Conservation (phyloP, 2,113 vertebrate genomes). For the Centrocercus urophasianus region DNA sequence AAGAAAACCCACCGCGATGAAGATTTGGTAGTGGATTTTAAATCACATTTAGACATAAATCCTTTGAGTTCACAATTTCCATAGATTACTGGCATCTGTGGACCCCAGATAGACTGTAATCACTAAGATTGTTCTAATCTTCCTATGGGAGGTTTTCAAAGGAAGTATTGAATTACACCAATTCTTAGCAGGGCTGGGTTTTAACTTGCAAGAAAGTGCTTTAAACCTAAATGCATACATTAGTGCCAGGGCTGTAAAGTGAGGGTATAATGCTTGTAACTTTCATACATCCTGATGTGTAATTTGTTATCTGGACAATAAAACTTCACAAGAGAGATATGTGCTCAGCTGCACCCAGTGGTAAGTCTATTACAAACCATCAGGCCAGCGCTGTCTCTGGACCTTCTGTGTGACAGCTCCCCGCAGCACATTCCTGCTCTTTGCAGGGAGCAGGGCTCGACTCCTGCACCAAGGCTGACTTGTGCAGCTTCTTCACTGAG, state of each 20-base stretch:
- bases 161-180: conserved; percentile 75
- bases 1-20: not conserved
- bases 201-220: conserved; percentile 63
- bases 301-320: conserved; percentile 22
- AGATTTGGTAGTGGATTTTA: conserved; percentile 55
- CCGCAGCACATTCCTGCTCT: not conserved
- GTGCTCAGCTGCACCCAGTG: not conserved
- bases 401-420: not conserved
- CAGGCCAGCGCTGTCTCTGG: not conserved
- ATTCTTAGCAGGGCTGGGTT: conserved; percentile 56
- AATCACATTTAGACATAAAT: conserved; percentile 72
- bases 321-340: not conserved
- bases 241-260: conserved; percentile 47
- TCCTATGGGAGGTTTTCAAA: conserved; percentile 69
- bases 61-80: conserved; percentile 64
- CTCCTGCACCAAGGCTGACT: not conserved
- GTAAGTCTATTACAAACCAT: not conserved
- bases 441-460: not conserved
- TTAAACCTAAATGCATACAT: conserved; percentile 67
- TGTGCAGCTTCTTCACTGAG: not conserved
- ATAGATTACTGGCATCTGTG: conserved; percentile 75
- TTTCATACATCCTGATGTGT: conserved; percentile 30
- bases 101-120: conserved; percentile 70
- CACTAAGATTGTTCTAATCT: conserved; percentile 75
- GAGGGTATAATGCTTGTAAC: conserved; percentile 25